Percentiles rank a stretch among this genome's conserved stretches.
Conservation (phyloP, 1,140 invertebrate species). For the Drosophila baimaii region DNA sequence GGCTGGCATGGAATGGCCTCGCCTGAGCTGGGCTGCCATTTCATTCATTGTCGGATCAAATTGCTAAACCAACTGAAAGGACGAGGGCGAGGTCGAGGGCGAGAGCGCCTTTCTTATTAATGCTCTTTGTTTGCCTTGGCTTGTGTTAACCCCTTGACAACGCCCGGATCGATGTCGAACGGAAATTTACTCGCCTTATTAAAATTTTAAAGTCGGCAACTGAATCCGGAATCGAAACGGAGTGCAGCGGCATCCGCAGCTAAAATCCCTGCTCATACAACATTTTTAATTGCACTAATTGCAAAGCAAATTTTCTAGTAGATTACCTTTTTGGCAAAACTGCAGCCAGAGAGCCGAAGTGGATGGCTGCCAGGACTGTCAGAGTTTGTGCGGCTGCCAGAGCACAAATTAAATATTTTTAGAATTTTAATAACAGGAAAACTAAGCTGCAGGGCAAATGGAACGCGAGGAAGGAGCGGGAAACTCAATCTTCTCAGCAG, state of each 20-base stretch:
- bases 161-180: slow-evolving; percentile 37
- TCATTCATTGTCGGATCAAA: slow-evolving; percentile 55
- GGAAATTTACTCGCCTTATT: slow-evolving; percentile 13
- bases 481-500: slow-evolving; percentile 25
- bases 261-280: slow-evolving; percentile 35
- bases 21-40: slow-evolving; percentile 34
- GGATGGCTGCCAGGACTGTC: slow-evolving; percentile 23
- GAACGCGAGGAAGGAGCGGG: background rate
- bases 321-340: slow-evolving; percentile 73
- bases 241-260: slow-evolving; percentile 11
- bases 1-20: slow-evolving; percentile 8
- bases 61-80: slow-evolving; percentile 67
- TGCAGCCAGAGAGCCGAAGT: slow-evolving; percentile 42
- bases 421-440: slow-evolving; percentile 73
- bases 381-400: slow-evolving; percentile 13
- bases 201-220: slow-evolving; percentile 30
- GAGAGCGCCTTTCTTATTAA: slow-evolving; percentile 62
- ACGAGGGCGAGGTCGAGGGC: background rate
- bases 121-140: slow-evolving; percentile 57
- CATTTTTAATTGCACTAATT: slow-evolving; percentile 80
- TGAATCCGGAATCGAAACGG: background rate
- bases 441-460: slow-evolving; percentile 45
- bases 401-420: slow-evolving; percentile 74
- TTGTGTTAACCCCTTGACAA: slow-evolving; percentile 48
- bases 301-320: slow-evolving; percentile 82